Percentiles rank a stretch among this genome's conserved stretches.
Evolutionary conservation across 2,888 invertebrate genomes (phyloP).

Genomic region (Bellardia pandia): DNA sequence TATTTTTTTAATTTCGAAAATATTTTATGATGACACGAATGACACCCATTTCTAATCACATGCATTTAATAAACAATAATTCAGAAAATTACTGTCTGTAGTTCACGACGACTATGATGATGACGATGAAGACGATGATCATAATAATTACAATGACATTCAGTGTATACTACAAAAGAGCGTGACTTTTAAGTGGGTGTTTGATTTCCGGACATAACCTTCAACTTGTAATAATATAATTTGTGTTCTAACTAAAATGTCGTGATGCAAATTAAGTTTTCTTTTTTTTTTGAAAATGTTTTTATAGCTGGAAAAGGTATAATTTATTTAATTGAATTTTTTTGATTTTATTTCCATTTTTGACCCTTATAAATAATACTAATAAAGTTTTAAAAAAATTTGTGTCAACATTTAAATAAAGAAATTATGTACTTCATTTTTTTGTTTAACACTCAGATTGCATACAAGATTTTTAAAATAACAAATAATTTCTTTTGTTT

Average conservation of each 20-base stretch:
- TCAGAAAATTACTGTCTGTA: conserved; percentile 11
- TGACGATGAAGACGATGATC: neutral
- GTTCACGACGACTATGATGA: neutral
- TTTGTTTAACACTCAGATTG: neutral
- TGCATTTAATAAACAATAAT: conserved; percentile 29
- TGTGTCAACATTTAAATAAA: neutral
- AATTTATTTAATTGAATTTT: conserved; percentile 11
- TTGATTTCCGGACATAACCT: conserved; percentile 65
- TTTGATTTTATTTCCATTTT: neutral
- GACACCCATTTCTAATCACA: conserved; percentile 43
- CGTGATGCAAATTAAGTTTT: conserved; percentile 29
- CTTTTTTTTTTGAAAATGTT: neutral
- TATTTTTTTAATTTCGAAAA: neutral
- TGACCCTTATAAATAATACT: neutral
- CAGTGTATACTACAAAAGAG: conserved; percentile 8
- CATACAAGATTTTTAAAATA: neutral
- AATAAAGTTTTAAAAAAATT: neutral
- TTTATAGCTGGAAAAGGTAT: neutral
- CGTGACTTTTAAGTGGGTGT: conserved; percentile 62
- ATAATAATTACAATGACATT: conserved; percentile 38
- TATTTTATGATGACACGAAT: conserved; percentile 34
- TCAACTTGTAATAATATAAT: conserved; percentile 53
- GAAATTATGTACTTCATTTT: neutral
- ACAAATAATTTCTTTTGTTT: neutral
- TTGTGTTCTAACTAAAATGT: conserved; percentile 3